Evolutionary conservation across 2,888 invertebrate genomes (phyloP).

Genomic region (Leptarthrus brevirostris): DNA sequence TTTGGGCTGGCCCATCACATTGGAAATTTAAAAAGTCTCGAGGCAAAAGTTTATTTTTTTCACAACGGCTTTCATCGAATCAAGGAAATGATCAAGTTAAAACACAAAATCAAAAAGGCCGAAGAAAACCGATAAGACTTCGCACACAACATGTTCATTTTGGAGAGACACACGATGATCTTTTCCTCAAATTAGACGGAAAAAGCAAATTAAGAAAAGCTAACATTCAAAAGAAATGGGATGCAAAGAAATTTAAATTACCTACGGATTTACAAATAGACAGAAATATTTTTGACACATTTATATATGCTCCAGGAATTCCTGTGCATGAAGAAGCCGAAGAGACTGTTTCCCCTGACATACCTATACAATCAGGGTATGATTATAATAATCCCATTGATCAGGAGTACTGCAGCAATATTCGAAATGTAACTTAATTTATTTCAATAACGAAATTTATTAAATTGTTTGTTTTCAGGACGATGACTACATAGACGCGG

Average conservation of each 20-base stretch:
- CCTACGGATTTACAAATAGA: conserved; percentile 63
- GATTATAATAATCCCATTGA: conserved; percentile 71
- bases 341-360: conserved; percentile 49
- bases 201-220: conserved; percentile 60
- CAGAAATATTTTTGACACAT: conserved; percentile 59
- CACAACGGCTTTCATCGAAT: conserved; percentile 18
- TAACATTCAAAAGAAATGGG: conserved; percentile 65
- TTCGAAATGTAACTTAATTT: conserved; percentile 55
- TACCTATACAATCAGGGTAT: conserved; percentile 62
- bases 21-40: conserved; percentile 77
- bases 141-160: conserved; percentile 60
- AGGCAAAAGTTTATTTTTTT: conserved; percentile 57
- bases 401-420: conserved; percentile 69
- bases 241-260: conserved; percentile 63
- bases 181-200: conserved; percentile 59
- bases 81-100: background rate
- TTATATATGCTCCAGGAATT: conserved; percentile 61
- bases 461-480: no score
- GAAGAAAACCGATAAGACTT: conserved; percentile 56
- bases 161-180: conserved; percentile 60
- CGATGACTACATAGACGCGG: conserved; percentile 55
- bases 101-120: background rate
- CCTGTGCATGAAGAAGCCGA: conserved; percentile 49
- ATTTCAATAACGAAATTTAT: background rate
- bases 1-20: conserved; percentile 87